These are phyloP conservation scores for Nebria salina DNA, from an alignment of 2,888 invertebrate genomes.

Conservation along the genomic window DNA sequence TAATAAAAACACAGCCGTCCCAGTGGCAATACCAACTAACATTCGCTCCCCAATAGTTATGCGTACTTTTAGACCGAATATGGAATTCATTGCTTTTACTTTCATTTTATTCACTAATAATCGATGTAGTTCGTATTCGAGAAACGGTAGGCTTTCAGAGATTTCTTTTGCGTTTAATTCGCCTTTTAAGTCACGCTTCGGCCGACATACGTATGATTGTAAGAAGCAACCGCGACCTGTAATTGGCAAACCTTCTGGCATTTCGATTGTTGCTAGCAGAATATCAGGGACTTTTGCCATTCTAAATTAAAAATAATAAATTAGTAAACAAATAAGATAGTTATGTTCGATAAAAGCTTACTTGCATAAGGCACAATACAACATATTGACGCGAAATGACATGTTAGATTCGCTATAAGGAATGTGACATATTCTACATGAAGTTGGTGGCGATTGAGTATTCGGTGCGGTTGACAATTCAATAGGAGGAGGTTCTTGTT, in stretches of 20 bases:
- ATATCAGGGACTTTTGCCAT: conserved; percentile 91
- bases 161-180: conserved; percentile 93
- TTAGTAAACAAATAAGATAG: conserved; percentile 15
- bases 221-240: conserved; percentile 76
- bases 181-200: conserved; percentile 80
- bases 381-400: conserved; percentile 78
- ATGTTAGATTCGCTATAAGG: conserved; percentile 81
- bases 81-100: conserved; percentile 94
- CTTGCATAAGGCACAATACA: conserved; percentile 78
- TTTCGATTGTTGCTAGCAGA: conserved; percentile 87
- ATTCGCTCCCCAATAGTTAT: conserved; percentile 85
- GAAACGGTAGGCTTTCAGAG: conserved; percentile 92
- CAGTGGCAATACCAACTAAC: conserved; percentile 88
- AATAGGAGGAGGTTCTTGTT: conserved; percentile 51
- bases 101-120: conserved; percentile 89
- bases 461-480: conserved; percentile 45
- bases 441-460: conserved; percentile 42
- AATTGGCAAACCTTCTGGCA: conserved; percentile 78
- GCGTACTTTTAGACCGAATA: conserved; percentile 82
- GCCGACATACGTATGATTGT: conserved; percentile 79
- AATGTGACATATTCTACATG: conserved; percentile 73
- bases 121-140: conserved; percentile 95
- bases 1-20: conserved; percentile 82
- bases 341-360: conserved; percentile 56
- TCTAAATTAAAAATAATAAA: conserved; percentile 60